These are phyloP conservation scores for Augiades crinisus DNA, from an alignment of 2,888 invertebrate genomes.

Conservation along the genomic window DNA sequence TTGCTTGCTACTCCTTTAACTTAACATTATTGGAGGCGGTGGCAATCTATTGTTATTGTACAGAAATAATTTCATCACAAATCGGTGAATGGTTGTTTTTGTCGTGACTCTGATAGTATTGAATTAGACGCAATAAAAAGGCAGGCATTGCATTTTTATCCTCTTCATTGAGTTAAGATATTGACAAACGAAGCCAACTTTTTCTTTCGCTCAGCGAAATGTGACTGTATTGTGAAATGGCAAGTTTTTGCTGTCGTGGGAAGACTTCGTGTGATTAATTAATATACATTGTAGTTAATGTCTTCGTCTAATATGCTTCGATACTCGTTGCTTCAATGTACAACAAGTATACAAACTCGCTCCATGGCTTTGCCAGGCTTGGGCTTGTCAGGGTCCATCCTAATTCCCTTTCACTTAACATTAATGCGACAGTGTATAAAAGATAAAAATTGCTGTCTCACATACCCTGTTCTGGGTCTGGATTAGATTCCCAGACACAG, in stretches of 20 bases:
- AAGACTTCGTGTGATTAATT: neutral
- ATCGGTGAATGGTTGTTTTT: neutral
- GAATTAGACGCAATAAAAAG: constrained; percentile 15
- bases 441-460: too few species aligned
- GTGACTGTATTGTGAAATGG: neutral
- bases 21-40: constrained; percentile 15
- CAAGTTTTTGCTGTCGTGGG: neutral
- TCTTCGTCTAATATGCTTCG: neutral
- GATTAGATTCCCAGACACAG: too few species aligned
- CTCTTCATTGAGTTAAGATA: constrained; percentile 5
- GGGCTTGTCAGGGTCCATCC: too few species aligned
- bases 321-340: neutral
- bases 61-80: constrained; percentile 4
- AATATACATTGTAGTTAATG: neutral
- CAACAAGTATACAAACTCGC: too few species aligned
- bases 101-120: constrained; percentile 5
- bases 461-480: too few species aligned
- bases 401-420: too few species aligned
- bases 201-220: constrained; percentile 9
- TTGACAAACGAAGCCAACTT: constrained; percentile 4
- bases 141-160: neutral
- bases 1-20: too few species aligned
- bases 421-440: too few species aligned
- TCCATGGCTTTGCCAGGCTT: too few species aligned
- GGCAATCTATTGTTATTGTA: neutral